Base-by-base conservation (phyloP, 2,888 invertebrate genomes). In the Therioaphis trifolii region DNA sequence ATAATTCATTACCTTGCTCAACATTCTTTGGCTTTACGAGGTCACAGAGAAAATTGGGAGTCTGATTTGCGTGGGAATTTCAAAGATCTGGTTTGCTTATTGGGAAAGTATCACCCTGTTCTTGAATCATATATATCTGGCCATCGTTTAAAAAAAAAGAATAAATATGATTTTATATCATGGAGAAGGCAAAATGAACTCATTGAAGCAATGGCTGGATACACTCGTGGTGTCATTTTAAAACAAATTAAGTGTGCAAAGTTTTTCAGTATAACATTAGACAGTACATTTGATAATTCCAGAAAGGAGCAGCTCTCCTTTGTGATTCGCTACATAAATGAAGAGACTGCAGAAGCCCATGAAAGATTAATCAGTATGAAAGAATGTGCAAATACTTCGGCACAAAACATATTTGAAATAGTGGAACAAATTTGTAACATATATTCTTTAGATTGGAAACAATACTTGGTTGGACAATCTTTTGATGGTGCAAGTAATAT, bases 141-240 rank as follows among this genome's bases (percentile, higher is more conserved):
- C 27, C 61, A 61, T 12, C 58, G 58, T 58, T 61, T 27, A 27
- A 61, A 27, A 61, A 61, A 61, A 58, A 58, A 61, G 24, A 61
- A 61, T 27, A n/a, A 61, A 61, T 61, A 27, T 61, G 61, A 61
- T 27, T 61, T 61, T n/a, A n/a, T n/a, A n/a, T n/a, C n/a, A n/a
- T n/a, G n/a, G n/a, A n/a, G n/a, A n/a, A n/a, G n/a, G n/a, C n/a
- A n/a, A n/a, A n/a, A n/a, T n/a, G n/a, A n/a, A n/a, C n/a, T n/a
- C n/a, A n/a, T n/a, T n/a, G n/a, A n/a, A n/a, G n/a, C n/a, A n/a
- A n/a, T n/a, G n/a, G n/a, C n/a, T n/a, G n/a, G n/a, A n/a, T n/a
- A n/a, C 12, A 61, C 61, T 15, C 12, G 27, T 27, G 29, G 14
- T 61, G 61, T 27, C 27, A 5, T 61, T 61, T 61, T 61, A 29